Base-by-base conservation (phyloP, 2,797 vertebrate species). In the Threskiornis aethiopicus region DNA sequence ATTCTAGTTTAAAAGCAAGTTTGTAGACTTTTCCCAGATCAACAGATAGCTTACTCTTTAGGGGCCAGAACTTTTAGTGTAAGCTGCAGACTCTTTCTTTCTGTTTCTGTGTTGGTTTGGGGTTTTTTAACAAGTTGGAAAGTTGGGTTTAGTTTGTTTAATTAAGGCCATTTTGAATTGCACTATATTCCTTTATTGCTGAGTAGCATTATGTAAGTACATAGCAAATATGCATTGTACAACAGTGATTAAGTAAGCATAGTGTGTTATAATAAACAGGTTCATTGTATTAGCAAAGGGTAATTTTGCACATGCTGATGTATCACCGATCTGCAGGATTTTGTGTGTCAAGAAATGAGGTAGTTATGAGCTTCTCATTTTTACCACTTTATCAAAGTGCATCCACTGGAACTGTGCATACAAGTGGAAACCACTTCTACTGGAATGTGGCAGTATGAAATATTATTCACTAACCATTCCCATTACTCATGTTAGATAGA, bases 401-500 rank as follows among this genome's bases (percentile, higher is more conserved):
- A 97, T 80, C 78, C 91, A 92, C 42, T 96, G 89, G 76, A 96
- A 95, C 78, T 24, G 61, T 77, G 86, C 94, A 93, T 79, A 87
- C 83, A 96, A 95, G 66, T 94, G 66, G 87, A 96, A 96, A 93
- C 55, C 26, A 82, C 44, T 96, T 97, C 81, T 95, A 47, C 89
- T 84, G 86, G 87, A 95, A 96, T 77, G 47, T 97, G 95, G 84
- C 95, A 95, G 77, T 21, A 94, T 97, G 94, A 97, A 97, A 90
- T 97, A 97, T 97, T 96, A 88, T 92, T 95, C 93, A 42, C 75
- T 94, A 95, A 94, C 73, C 69, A 89, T 78, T 91, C 85, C 92
- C 94, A 97, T 97, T 98, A 97, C 76, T 98, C 96, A 96, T 96
- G 84, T 88, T 94, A 89, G 86, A 91, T 75, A 61, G 89, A 94